Conservation (phyloP, 1,140 invertebrate species). For the Heliconius nattereri region DNA sequence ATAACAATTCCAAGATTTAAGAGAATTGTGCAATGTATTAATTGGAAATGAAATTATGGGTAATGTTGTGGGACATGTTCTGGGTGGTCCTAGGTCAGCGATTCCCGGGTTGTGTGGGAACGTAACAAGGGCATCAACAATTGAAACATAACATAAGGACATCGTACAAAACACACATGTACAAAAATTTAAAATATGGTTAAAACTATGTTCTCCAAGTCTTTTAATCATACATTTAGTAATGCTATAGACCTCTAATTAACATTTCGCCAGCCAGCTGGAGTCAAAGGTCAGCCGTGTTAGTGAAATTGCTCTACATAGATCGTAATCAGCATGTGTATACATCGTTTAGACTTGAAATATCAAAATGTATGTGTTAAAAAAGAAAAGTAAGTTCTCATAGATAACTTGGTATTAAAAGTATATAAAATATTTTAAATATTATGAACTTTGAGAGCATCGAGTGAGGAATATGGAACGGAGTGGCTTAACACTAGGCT, state of each 20-base stretch:
- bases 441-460: neutral
- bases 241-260: neutral
- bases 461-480: neutral
- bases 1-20: no score
- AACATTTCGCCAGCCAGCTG: constrained; percentile 1
- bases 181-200: neutral
- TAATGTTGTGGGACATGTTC: no score
- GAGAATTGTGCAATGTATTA: no score
- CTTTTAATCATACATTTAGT: neutral
- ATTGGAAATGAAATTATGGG: no score
- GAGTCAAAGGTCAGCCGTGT: neutral
- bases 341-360: neutral
- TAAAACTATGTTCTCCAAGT: neutral
- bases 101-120: no score
- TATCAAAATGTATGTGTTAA: neutral
- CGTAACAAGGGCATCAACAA: no score
- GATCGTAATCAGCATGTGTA: neutral
- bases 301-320: constrained; percentile 4
- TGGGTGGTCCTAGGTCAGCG: no score
- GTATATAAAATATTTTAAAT: no score
- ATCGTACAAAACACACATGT: neutral
- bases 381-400: neutral
- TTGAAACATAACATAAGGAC: neutral
- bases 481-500: neutral
- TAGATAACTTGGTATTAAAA: neutral